These are phyloP conservation scores for Dromas ardeola DNA, from an alignment of 2,113 vertebrate species.

Conservation along the genomic window DNA sequence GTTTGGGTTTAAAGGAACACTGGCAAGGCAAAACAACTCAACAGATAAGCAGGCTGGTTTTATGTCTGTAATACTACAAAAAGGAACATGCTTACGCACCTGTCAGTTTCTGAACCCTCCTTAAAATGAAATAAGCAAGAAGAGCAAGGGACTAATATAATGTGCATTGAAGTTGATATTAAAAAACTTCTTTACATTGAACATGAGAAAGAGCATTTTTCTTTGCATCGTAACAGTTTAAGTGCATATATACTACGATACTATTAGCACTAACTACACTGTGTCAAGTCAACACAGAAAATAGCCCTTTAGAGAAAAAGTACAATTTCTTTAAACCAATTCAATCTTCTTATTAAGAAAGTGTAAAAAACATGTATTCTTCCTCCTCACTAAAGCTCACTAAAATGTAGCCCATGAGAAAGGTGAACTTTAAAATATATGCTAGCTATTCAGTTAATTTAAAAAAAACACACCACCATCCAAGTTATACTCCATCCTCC, in stretches of 20 bases:
- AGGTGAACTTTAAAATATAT: background rate
- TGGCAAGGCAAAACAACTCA: background rate
- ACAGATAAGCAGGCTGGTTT: background rate
- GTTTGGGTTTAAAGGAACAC: background rate
- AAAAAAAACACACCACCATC: background rate
- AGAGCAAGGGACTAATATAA: background rate
- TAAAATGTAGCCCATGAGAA: background rate
- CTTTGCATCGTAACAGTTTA: background rate
- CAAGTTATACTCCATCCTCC: background rate
- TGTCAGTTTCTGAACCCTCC: background rate
- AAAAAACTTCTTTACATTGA: background rate
- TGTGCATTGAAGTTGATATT: background rate
- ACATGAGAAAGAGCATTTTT: background rate
- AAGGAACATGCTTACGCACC: background rate
- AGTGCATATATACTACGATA: background rate
- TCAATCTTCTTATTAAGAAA: background rate
- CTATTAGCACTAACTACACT: background rate
- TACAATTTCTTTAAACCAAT: background rate
- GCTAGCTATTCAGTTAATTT: background rate
- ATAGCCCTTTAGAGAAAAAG: background rate
- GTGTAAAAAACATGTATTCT: background rate
- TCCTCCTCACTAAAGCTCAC: background rate
- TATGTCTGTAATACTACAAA: background rate
- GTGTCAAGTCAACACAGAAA: background rate
- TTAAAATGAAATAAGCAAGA: background rate